Percentiles rank a stretch among this genome's conserved stretches.
Evolutionary conservation across 2,113 vertebrate genomes (phyloP).

Genomic region (Raja brachyura): DNA sequence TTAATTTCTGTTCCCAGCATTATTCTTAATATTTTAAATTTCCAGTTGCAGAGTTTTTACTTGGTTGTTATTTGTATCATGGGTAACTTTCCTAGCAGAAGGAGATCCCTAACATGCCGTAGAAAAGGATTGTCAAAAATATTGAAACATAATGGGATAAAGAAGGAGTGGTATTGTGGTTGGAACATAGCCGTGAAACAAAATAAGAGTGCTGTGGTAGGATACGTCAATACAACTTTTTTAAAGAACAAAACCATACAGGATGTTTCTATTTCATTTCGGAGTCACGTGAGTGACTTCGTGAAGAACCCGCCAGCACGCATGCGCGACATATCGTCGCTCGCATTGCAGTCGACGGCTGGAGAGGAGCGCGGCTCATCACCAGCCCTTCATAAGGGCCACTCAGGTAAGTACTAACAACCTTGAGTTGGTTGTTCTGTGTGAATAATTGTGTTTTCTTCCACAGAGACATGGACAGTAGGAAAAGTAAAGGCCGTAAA

Average conservation of each 20-base stretch:
- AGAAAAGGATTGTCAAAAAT: not conserved
- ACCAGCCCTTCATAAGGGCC: too few species aligned
- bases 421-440: too few species aligned
- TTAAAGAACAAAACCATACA: not conserved
- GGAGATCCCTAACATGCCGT: not conserved
- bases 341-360: too few species aligned
- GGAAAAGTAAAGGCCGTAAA: too few species aligned
- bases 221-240: not conserved
- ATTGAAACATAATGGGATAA: not conserved
- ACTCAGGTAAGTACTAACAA: too few species aligned
- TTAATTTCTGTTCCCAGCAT: not conserved
- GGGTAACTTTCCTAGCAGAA: not conserved
- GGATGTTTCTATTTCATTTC: not conserved
- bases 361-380: too few species aligned
- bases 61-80: not conserved
- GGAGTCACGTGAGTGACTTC: too few species aligned
- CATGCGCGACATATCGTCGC: too few species aligned
- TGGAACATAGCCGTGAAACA: not conserved
- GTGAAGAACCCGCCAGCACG: too few species aligned
- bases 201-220: not conserved
- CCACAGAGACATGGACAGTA: too few species aligned
- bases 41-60: not conserved
- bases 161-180: not conserved
- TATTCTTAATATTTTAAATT: not conserved
- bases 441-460: too few species aligned